phyloP scores from a whole-genome alignment of 2,113 vertebrate genomes.

The Empidonax traillii region DNA sequence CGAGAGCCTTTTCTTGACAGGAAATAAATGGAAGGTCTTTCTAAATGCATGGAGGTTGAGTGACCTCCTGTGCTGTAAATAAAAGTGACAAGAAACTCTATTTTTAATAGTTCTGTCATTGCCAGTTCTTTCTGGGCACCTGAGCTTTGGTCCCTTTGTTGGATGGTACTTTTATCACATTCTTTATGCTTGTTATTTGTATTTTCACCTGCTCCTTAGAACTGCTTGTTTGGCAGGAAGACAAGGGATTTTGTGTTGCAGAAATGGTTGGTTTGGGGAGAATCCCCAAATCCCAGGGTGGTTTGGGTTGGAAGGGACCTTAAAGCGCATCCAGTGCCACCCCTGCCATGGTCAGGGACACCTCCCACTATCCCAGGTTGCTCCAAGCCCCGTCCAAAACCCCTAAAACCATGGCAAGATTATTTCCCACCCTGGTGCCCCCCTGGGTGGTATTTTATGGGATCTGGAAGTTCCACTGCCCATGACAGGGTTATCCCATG shows the following conservation, averaged over 20 bases:
- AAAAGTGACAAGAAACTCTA: background rate
- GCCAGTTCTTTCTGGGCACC: background rate
- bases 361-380: background rate
- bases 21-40: background rate
- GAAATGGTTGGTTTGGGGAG: background rate
- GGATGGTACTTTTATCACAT: background rate
- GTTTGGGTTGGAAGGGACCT: background rate
- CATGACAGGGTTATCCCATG: rapidly evolving
- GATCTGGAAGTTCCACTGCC: background rate
- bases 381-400: background rate
- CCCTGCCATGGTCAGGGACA: background rate
- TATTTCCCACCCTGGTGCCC: rapidly evolving
- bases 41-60: background rate
- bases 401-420: background rate
- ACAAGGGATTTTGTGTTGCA: background rate
- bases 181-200: background rate
- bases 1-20: background rate
- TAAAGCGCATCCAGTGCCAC: background rate
- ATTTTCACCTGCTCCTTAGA: background rate
- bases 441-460: rapidly evolving
- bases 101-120: background rate
- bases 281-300: background rate
- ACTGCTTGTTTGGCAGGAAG: background rate
- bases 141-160: background rate
- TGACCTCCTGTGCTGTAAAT: background rate